These are phyloP conservation scores for Epinephelus moara DNA, from an alignment of 2,113 vertebrate species.

Conservation along the genomic window DNA sequence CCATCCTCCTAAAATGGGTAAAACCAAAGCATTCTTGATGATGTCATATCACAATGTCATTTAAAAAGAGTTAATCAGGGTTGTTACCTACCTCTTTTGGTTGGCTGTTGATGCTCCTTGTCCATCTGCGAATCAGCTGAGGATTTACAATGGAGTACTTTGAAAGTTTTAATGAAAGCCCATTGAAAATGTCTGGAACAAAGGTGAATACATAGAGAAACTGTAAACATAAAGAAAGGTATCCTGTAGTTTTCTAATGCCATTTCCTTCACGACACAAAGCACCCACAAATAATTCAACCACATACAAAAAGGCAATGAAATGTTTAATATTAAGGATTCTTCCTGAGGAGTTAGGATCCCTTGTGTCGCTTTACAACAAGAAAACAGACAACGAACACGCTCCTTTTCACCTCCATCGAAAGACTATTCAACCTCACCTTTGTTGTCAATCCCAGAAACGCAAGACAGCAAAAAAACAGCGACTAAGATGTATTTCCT, in stretches of 20 bases:
- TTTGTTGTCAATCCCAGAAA: conserved; percentile 42
- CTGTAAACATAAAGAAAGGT: neutral
- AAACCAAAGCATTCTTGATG: neutral
- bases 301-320: neutral
- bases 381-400: neutral
- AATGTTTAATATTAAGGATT: neutral
- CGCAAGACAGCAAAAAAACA: conserved; percentile 21
- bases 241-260: neutral
- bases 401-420: neutral
- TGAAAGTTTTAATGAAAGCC: conserved; percentile 41
- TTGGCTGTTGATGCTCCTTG: conserved; percentile 50
- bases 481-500: neutral
- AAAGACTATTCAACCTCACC: conserved; percentile 52
- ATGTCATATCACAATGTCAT: neutral
- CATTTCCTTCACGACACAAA: neutral
- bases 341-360: neutral
- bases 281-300: neutral
- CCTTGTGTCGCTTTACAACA: neutral
- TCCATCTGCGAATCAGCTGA: conserved; percentile 61
- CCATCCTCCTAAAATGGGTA: conserved; percentile 34
- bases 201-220: neutral
- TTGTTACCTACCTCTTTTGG: conserved; percentile 48
- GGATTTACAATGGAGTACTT: conserved; percentile 80
- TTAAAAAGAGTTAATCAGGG: neutral
- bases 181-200: conserved; percentile 57